Evolutionary conservation across 2,797 vertebrate genomes (phyloP), one percentile per base, ranked within the genome.

Genomic region (Chrysocyon brachyurus): DNA sequence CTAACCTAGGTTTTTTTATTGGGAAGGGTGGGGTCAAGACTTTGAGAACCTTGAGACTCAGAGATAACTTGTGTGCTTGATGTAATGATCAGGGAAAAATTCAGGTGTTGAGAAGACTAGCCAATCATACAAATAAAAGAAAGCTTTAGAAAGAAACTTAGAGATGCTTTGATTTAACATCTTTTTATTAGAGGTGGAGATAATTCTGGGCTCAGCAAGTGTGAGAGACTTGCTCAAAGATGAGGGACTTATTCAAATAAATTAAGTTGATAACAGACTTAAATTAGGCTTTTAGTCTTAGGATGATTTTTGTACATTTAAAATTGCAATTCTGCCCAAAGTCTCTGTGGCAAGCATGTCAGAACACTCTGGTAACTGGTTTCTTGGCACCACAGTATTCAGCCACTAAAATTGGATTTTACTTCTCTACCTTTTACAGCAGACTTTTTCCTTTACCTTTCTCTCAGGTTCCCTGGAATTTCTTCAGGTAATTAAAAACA

Each of bases 51-150:
- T 79, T n/a, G 26, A 87, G 49, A 49, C 14, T 36, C 9, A 31
- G 17, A 82, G 28, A 66, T 57, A 59, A 49, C 24, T 75, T 88
- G 57, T 59, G 24, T 6, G 82, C 14, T 88, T 95, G 49, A 31
- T 57, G 36, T 10, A 70, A 49, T n/a, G 28, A 1, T 90, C 16
- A 61, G 26, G 81, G 73, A 70, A 11, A 11, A 11, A 84, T 75
- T 95, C 26, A 70, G 63, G 36, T 79, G 19, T 61, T 90, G 72
- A 94, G 84, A 40, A 89, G 56, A 90, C 31, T 40, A 70, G 72
- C 1, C 5, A 85, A 12, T 72, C 21, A 91, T 72, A n/a, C 2
- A 81, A 63, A 49, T 12, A 70, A 26, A 72, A 70, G n/a, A 72
- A 72, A 56, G 11, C 12, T 70, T 87, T 91, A 59, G 21, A 87